A percentile compares a stretch with the other conserved stretches of the same genome.
These are phyloP conservation scores for Poecilia latipinna DNA, from an alignment of 2,113 vertebrate genomes.

Conservation along the genomic window DNA sequence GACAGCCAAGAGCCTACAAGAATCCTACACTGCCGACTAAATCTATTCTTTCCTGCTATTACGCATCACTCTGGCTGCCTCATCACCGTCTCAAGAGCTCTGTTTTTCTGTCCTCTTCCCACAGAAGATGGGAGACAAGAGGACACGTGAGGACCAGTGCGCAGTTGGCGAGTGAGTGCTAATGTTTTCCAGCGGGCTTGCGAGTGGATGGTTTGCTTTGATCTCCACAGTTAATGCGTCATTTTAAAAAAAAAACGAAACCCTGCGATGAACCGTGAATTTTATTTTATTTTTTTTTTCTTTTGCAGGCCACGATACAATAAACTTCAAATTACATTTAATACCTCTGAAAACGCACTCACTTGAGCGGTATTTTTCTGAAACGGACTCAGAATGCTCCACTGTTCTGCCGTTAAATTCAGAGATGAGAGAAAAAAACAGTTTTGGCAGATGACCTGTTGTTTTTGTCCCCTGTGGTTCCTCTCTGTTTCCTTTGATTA, in stretches of 20 bases:
- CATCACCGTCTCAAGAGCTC: conserved; percentile 40
- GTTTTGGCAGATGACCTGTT: conserved; percentile 39
- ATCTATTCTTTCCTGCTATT: conserved; percentile 22
- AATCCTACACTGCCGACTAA: conserved; percentile 34
- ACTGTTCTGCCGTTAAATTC: conserved; percentile 24
- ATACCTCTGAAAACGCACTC: no score
- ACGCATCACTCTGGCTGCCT: conserved; percentile 11
- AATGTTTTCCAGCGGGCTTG: neutral
- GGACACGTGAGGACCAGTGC: conserved; percentile 17
- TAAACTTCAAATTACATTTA: neutral
- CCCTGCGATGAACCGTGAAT: no score
- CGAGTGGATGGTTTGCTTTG: neutral
- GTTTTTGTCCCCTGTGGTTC: conserved; percentile 56
- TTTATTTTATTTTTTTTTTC: neutral
- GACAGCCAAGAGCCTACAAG: conserved; percentile 31
- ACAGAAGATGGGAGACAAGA: neutral
- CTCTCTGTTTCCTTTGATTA: conserved; percentile 62
- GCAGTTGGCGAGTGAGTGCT: conserved; percentile 10
- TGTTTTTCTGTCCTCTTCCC: conserved; percentile 19
- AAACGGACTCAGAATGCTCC: conserved; percentile 1
- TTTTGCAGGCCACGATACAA: neutral
- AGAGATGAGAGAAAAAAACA: conserved; percentile 27
- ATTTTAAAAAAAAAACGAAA: neutral
- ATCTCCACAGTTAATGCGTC: neutral
- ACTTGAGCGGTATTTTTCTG: neutral